Base-by-base conservation (phyloP, 2,113 vertebrate species). In the Numenius arquata region DNA sequence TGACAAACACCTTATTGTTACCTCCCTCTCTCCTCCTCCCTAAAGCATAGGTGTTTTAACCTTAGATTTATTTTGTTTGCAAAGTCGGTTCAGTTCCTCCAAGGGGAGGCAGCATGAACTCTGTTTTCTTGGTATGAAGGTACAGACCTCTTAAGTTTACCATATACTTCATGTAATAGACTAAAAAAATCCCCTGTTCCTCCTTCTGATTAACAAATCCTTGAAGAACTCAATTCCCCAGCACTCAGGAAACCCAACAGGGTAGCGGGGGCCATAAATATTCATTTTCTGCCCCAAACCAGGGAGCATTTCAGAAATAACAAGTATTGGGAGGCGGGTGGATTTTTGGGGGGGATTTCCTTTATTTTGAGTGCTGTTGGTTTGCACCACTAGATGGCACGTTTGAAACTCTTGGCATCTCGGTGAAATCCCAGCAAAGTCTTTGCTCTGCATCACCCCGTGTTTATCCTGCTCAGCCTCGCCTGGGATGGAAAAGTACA, bases 371-470 rank as follows among this genome's bases (percentile, higher is more conserved):
- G 55, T 40, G 41, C 85, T 93, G 45, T 20, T 29, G n/a, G 30
- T 52, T 78, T 41, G 5, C 2, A 61, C 90, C 94, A 84, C 95
- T 96, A 96, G 91, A 82, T 96, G 96, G 95, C 96, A 96, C 8
- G 2, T 93, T 87, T 92, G 88, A 94, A 96, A 84, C 89, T 96
- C 75, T 0, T 85, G 94, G 66, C 70, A 85, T 6, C 40, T 30
- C 6, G 0, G 30, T 15, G 74, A 85, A 82, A 85, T 53, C 71
- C 38, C 52, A 66, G 71, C 16, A 0, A 59, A 85, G 77, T 8
- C 85, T 85, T 65, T 43, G 67, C 90, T 77, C 61, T 5, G 67
- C 75, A 90, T 55, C 79, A 34, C 77, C 63, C 38, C 38, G 6
- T 4, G 68, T 79, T 89, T 84, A 70, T 84, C 68, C 82, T 23